Conservation (phyloP, 2,113 vertebrate species). For the Campylorhamphus procurvoides region DNA sequence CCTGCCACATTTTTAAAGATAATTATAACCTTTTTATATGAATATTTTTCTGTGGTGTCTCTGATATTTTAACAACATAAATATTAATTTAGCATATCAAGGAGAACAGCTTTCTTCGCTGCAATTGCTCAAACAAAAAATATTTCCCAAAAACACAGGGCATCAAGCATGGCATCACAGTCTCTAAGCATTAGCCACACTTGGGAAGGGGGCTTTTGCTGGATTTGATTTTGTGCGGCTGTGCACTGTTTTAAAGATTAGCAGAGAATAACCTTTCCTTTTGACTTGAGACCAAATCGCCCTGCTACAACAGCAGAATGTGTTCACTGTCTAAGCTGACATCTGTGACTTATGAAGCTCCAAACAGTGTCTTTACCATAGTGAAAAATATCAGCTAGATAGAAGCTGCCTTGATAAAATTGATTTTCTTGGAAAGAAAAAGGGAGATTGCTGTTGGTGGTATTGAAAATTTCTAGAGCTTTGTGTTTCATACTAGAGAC, state of each 20-base stretch:
- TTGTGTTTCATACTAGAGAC: constrained; percentile 14
- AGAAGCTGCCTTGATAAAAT: constrained; percentile 44
- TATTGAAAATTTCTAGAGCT: constrained; percentile 55
- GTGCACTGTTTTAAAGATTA: constrained; percentile 8
- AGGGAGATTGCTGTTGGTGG: constrained; percentile 38
- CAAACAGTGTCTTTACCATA: neutral
- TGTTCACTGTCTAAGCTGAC: neutral
- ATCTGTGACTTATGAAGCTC: neutral
- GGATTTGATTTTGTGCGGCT: neutral
- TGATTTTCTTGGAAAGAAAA: constrained; percentile 48
- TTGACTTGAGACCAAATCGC: neutral
- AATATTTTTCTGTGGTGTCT: constrained; percentile 73
- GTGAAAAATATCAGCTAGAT: constrained; percentile 38
- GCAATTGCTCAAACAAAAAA: neutral
- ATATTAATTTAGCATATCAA: constrained; percentile 78
- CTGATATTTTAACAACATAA: constrained; percentile 78
- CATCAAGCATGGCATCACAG: constrained; percentile 2
- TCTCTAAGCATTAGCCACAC: neutral
- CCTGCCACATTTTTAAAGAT: constrained; percentile 74
- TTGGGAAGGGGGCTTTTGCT: neutral
- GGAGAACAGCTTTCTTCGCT: constrained; percentile 42
- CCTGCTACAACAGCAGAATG: neutral
- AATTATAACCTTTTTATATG: constrained; percentile 80
- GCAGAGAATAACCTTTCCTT: constrained; percentile 6
- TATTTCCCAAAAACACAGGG: neutral